These are phyloP conservation scores for Eulemur macaco DNA, from an alignment of 2,113 vertebrate genomes.

Conservation along the genomic window DNA sequence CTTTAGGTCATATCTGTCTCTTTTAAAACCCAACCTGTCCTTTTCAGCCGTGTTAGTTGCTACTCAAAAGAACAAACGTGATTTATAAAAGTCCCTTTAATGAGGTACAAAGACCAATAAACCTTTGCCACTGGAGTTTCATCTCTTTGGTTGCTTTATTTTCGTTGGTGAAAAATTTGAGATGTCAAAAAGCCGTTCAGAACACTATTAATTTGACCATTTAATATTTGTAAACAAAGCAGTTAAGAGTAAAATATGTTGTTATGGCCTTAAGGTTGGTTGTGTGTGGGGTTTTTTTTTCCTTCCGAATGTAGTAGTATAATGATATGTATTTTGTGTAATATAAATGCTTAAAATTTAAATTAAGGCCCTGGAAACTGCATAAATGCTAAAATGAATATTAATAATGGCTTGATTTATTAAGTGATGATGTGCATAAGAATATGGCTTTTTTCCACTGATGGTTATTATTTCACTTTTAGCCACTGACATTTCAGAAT, in stretches of 20 bases:
- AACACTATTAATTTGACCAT: constrained; percentile 61
- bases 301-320: neutral
- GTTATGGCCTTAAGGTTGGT: constrained; percentile 65
- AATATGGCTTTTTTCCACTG: constrained; percentile 7
- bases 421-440: constrained; percentile 55
- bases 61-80: constrained; percentile 80
- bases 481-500: neutral
- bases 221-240: constrained; percentile 74
- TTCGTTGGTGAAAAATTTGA: constrained; percentile 56
- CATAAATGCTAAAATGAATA: constrained; percentile 59
- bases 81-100: constrained; percentile 79
- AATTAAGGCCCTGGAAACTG: constrained; percentile 57
- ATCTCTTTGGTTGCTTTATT: constrained; percentile 59
- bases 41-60: constrained; percentile 75
- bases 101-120: constrained; percentile 78
- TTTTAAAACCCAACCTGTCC: constrained; percentile 81
- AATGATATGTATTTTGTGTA: constrained; percentile 70
- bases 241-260: constrained; percentile 64
- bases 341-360: constrained; percentile 72
- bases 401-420: constrained; percentile 69
- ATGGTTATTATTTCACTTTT: constrained; percentile 5
- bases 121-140: constrained; percentile 74
- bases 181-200: constrained; percentile 48
- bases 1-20: constrained; percentile 82
- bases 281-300: neutral